These are phyloP conservation scores for Nephrotoma appendiculata DNA, from an alignment of 2,888 invertebrate species.

Conservation along the genomic window DNA sequence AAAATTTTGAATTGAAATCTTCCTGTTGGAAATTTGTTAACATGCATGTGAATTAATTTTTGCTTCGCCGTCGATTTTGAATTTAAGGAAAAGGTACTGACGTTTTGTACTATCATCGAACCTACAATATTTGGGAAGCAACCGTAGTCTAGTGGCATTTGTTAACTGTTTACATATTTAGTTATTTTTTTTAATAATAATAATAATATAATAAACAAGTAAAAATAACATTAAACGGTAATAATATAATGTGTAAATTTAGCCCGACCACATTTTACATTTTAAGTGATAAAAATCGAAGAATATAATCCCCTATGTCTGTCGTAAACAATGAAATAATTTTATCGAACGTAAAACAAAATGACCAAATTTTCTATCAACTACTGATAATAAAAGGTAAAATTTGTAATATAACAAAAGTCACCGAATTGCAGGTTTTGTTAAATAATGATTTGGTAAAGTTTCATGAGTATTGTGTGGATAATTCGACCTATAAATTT, in stretches of 20 bases:
- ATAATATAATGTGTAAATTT: neutral
- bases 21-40: too few species aligned
- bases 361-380: constrained; percentile 22
- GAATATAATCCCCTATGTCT: neutral
- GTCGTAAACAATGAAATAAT: constrained; percentile 13
- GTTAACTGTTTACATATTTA: neutral
- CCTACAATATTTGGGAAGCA: neutral
- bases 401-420: neutral
- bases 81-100: neutral
- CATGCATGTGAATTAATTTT: too few species aligned
- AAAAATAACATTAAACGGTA: neutral
- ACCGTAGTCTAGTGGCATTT: neutral
- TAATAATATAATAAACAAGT: neutral
- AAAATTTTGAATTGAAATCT: too few species aligned
- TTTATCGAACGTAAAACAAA: constrained; percentile 21
- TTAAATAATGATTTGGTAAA: neutral
- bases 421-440: neutral
- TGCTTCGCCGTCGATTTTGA: too few species aligned
- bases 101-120: neutral
- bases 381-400: constrained; percentile 25
- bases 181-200: neutral
- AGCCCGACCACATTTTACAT: neutral
- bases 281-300: neutral
- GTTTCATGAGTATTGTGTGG: neutral
- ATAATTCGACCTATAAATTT: neutral